A percentile compares a stretch with the other conserved stretches of the same genome.
Evolutionary conservation across 2,113 vertebrate genomes (phyloP).

Genomic region (Reinhardtius hippoglossoides): DNA sequence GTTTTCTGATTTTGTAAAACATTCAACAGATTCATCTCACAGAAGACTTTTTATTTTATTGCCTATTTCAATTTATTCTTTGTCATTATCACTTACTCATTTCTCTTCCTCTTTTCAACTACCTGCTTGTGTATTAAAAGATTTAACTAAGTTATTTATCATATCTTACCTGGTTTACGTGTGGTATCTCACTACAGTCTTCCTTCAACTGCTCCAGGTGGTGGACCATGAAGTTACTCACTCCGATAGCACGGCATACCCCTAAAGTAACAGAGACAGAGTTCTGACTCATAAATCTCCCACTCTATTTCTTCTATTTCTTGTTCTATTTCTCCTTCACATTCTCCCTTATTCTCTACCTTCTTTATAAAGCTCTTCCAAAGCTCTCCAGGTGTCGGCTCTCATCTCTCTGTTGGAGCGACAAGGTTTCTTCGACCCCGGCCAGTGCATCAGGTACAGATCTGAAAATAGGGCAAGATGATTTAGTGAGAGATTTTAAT

Average conservation of each 20-base stretch:
- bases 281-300: not conserved
- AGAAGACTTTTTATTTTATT: no score
- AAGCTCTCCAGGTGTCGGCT: constrained; percentile 82
- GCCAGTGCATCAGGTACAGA: constrained; percentile 87
- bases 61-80: no score
- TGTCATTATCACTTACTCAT: no score
- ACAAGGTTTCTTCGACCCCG: constrained; percentile 65
- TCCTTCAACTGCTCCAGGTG: constrained; percentile 87
- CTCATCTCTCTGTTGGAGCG: constrained; percentile 79
- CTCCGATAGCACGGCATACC: constrained; percentile 83
- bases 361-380: constrained; percentile 83
- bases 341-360: constrained; percentile 46
- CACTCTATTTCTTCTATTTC: not conserved
- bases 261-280: constrained; percentile 65
- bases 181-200: constrained; percentile 79
- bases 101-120: no score
- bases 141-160: no score
- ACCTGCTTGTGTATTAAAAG: no score
- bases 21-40: no score
- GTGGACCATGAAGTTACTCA: constrained; percentile 88
- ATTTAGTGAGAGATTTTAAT: not conserved
- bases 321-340: not conserved
- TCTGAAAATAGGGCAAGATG: constrained; percentile 69
- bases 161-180: constrained; percentile 83
- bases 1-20: no score